phyloP scores from a whole-genome alignment of 2,797 vertebrate species.

The Trichosurus vulpecula region DNA sequence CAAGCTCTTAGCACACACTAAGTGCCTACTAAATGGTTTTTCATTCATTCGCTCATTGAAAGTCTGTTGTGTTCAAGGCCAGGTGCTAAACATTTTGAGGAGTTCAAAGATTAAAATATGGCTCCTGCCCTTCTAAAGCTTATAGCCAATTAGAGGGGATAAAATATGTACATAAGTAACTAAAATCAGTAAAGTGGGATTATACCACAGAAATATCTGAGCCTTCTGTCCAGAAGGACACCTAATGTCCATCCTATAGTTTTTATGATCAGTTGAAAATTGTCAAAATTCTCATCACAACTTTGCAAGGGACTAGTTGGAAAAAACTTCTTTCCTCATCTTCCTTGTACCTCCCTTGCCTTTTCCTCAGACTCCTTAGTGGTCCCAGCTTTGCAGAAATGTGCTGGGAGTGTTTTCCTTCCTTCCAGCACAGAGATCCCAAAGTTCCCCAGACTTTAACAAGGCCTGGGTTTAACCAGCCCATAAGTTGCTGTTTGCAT shows the following conservation, averaged over 20 bases:
- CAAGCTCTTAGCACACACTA: neutral
- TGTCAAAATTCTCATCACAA: neutral
- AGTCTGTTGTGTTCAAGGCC: neutral
- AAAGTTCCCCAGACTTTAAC: neutral
- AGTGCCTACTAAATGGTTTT: neutral
- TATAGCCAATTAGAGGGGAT: neutral
- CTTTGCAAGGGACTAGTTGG: neutral
- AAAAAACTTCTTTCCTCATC: neutral
- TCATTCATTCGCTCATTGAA: neutral
- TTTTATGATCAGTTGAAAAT: neutral
- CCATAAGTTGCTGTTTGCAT: neutral
- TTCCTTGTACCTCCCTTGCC: neutral
- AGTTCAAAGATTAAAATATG: neutral
- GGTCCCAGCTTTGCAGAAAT: neutral
- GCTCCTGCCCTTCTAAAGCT: neutral
- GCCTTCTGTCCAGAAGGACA: neutral
- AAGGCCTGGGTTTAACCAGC: neutral
- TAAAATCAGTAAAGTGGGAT: neutral
- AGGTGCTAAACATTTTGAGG: neutral
- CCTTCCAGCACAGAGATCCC: neutral
- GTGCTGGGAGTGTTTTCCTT: neutral
- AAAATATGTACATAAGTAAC: neutral
- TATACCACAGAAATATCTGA: neutral
- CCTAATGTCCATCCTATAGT: neutral
- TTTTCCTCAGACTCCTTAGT: neutral